Percentiles rank a stretch among this genome's conserved stretches.
phyloP scores from a whole-genome alignment of 2,113 vertebrate genomes.

The Oncorhynchus masou region DNA sequence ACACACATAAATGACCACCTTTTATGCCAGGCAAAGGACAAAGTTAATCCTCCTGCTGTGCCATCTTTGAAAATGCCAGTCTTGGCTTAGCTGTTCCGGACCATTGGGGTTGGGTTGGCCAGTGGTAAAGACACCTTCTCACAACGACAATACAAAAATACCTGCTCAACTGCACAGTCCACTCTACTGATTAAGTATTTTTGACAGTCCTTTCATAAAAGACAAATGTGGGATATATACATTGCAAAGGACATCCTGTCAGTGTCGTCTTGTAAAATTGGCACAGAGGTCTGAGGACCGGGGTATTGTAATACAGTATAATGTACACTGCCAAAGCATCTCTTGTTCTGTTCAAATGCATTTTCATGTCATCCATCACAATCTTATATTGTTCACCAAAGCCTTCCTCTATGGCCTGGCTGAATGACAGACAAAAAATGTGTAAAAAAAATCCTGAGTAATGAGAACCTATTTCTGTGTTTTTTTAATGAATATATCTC shows the following conservation, averaged over 20 bases:
- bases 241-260: slow-evolving; percentile 32
- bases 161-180: background rate
- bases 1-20: slow-evolving; percentile 34
- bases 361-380: slow-evolving; percentile 44
- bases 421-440: slow-evolving; percentile 61
- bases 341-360: slow-evolving; percentile 1
- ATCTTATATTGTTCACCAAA: slow-evolving; percentile 47
- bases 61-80: slow-evolving; percentile 59
- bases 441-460: slow-evolving; percentile 46
- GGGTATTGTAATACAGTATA: slow-evolving; percentile 4
- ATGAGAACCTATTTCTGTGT: slow-evolving; percentile 57
- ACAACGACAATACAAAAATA: slow-evolving; percentile 1
- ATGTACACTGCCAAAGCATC: background rate
- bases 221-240: slow-evolving; percentile 14
- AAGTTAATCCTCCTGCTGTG: slow-evolving; percentile 51
- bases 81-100: slow-evolving; percentile 44
- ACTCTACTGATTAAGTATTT: slow-evolving; percentile 5
- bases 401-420: slow-evolving; percentile 49
- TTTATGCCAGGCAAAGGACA: slow-evolving; percentile 40
- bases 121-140: slow-evolving; percentile 18
- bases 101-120: slow-evolving; percentile 50
- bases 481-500: slow-evolving; percentile 64
- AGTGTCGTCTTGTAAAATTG: slow-evolving; percentile 30
- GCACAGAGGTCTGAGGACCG: slow-evolving; percentile 18
- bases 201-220: slow-evolving; percentile 23